Base-by-base conservation (phyloP, 2,888 invertebrate species). In the Hypomecis punctinalis region DNA sequence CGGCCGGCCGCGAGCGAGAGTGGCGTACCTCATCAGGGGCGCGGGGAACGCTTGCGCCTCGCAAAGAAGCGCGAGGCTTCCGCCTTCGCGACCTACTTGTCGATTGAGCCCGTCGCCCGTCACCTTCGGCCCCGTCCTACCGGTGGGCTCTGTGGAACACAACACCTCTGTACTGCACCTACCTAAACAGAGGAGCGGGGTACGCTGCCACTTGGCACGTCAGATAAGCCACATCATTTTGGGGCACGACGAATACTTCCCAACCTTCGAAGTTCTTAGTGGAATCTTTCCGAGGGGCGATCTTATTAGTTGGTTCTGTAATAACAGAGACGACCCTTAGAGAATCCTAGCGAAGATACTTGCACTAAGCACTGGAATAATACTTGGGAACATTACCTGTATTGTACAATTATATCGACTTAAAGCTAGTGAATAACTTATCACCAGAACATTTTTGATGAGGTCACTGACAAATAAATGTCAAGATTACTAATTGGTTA, bases 1-100 rank as follows among this genome's bases (percentile, higher is more conserved):
- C 88, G 86, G 88, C 87, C 89, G 84, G 81, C 87, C 86, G 78
- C 74, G 69, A 76, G 59, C 59, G 67, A 67, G 63, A 69, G 74
- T 75, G 76, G 77, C 83, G 91, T 96, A 97, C 97, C 97, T 97
- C 94, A 95, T 96, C 55, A 94, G 88, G 69, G 97, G 96, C 80
- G 96, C 95, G 70, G 97, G 97, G 86, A 94, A 96, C 60, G 96
- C 96, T 93, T 97, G 97, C 71, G 96, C 96, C 77, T 96, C 96
- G 85, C 97, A 97, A 77, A 96, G 94, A 76, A 96, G 94, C 69
- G 95, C 94, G 74, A 96, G 94, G 74, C 91, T 94, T 74, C 90
- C 86, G 62, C 75, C 79, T 65, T 77, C 77, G 70, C 81, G 82
- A 76, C 93, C 91, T 79, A 94, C 88, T 74, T 93, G 90, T 72